A percentile compares a stretch with the other conserved stretches of the same genome.
phyloP scores from a whole-genome alignment of 2,797 vertebrate genomes.

The Sciurus vulgaris region DNA sequence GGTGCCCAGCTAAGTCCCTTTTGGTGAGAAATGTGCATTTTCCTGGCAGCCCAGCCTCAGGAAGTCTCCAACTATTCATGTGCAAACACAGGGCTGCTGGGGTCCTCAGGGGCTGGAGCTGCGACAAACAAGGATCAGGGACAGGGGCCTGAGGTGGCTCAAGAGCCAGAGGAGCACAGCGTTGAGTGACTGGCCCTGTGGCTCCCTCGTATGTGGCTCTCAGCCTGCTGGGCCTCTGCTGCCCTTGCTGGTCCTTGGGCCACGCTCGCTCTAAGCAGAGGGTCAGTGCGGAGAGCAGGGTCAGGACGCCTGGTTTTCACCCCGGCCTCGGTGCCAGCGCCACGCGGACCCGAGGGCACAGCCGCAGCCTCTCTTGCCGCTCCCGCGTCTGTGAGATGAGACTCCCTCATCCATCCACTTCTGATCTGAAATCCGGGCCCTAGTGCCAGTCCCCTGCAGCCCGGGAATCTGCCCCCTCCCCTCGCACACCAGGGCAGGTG shows the following conservation, averaged over 20 bases:
- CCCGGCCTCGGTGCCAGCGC: not conserved
- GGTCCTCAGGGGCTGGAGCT: slow-evolving; percentile 85
- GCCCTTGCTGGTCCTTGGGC: not conserved
- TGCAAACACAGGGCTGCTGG: slow-evolving; percentile 86
- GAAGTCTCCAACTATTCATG: slow-evolving; percentile 86
- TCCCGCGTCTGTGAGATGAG: not conserved
- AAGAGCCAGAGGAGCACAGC: slow-evolving; percentile 46
- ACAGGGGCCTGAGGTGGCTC: slow-evolving; percentile 45
- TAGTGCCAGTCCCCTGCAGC: not conserved
- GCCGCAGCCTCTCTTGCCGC: not conserved
- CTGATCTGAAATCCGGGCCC: not conserved
- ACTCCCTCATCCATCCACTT: accelerated
- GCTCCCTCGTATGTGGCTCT: not conserved
- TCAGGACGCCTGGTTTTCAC: accelerated
- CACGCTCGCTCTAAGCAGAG: not conserved
- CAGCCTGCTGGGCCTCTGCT: not conserved
- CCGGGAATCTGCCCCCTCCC: no score
- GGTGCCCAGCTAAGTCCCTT: slow-evolving; percentile 68
- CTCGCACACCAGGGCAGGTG: no score
- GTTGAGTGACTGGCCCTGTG: slow-evolving; percentile 5
- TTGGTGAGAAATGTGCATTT: slow-evolving; percentile 80
- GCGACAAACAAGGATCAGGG: slow-evolving; percentile 83
- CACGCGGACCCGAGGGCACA: no score
- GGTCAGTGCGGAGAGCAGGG: not conserved
- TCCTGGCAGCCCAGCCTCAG: slow-evolving; percentile 75